phyloP scores from a whole-genome alignment of 2,888 invertebrate genomes.

The Standfussiana lucernea region DNA sequence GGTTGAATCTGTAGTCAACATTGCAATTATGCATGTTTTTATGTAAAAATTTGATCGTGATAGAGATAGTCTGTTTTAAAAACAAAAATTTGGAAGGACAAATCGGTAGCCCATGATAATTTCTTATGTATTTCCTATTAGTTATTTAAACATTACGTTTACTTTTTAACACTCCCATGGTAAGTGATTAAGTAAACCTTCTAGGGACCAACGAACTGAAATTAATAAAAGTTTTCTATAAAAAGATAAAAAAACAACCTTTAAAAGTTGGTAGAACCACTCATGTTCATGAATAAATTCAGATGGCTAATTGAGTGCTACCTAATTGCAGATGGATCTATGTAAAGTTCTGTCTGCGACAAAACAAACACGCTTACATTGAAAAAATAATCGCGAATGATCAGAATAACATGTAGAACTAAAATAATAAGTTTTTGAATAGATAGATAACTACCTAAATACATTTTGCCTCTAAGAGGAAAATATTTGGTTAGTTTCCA shows the following conservation, averaged over 20 bases:
- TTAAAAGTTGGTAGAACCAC: not conserved
- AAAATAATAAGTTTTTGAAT: not conserved
- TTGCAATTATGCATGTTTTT: conserved; percentile 11
- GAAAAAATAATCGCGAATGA: conserved; percentile 37
- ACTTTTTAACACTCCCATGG: conserved; percentile 25
- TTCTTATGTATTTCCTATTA: conserved; percentile 18
- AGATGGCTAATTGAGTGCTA: conserved; percentile 52
- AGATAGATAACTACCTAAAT: conserved; percentile 35
- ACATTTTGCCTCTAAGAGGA: conserved; percentile 30
- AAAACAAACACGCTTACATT: conserved; percentile 64
- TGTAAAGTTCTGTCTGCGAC: conserved; percentile 65
- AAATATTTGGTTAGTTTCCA: not conserved
- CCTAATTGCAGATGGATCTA: conserved; percentile 61
- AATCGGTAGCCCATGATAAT: not conserved
- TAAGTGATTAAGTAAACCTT: conserved; percentile 31
- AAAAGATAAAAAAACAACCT: conserved; percentile 2
- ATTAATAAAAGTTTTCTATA: not conserved
- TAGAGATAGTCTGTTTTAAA: not conserved
- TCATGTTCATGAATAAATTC: conserved; percentile 43
- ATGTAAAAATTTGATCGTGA: not conserved
- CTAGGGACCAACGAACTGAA: conserved; percentile 5
- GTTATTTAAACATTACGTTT: conserved; percentile 18
- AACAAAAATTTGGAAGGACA: not conserved
- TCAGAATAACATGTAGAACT: conserved; percentile 21
- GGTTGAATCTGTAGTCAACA: not conserved